phyloP scores from a whole-genome alignment of 2,113 vertebrate genomes.

The Cyphotilapia sp. region DNA sequence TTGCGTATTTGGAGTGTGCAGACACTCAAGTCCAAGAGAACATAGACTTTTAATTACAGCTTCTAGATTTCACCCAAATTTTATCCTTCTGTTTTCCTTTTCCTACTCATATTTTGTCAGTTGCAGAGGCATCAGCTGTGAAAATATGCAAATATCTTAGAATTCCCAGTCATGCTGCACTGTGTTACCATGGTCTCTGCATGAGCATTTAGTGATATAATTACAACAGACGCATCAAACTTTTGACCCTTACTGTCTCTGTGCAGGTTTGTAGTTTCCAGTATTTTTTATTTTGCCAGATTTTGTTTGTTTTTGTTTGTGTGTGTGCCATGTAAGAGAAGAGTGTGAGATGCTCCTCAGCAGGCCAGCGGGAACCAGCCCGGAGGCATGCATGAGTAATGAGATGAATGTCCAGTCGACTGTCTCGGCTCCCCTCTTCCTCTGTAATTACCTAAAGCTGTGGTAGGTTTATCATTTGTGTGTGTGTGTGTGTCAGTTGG shows the following conservation, averaged over 20 bases:
- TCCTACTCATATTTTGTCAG: not conserved
- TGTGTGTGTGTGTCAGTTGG: not conserved
- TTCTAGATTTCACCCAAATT: not conserved
- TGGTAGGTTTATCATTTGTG: not conserved
- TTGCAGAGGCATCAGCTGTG: not conserved
- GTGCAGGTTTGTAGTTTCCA: not conserved
- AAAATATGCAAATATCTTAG: not conserved
- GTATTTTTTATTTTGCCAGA: not conserved
- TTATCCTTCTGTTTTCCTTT: not conserved
- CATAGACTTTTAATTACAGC: not conserved
- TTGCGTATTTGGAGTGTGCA: not conserved
- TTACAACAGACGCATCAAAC: not conserved
- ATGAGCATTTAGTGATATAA: not conserved
- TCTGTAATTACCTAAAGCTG: conserved; percentile 26
- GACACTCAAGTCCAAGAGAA: not conserved
- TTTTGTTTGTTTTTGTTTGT: not conserved
- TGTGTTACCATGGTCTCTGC: not conserved
- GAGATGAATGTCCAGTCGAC: conserved; percentile 19
- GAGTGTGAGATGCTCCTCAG: not conserved
- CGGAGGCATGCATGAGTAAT: conserved; percentile 8
- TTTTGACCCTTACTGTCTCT: not conserved
- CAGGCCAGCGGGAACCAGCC: not conserved
- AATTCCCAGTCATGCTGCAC: not conserved
- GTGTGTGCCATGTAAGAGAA: not conserved
- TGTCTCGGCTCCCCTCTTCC: conserved; percentile 7